Evolutionary conservation across 1,140 invertebrate genomes (phyloP).

Genomic region (Homalodisca vitripennis): DNA sequence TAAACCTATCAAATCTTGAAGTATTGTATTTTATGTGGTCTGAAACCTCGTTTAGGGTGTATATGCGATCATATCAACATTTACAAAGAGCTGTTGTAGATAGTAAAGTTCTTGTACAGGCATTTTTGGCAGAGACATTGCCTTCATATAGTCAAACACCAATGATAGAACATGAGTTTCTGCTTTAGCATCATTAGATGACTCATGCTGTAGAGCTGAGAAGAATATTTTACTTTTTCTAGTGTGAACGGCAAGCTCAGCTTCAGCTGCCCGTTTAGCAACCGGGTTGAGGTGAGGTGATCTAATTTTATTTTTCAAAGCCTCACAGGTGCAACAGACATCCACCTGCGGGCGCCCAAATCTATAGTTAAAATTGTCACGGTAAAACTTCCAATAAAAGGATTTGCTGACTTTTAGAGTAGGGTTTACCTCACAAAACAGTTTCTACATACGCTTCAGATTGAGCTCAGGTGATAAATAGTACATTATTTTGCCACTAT

Average conservation of each 20-base stretch:
- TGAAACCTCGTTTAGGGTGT: no score
- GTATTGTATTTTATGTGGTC: no score
- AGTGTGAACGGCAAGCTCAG: constrained; percentile 7
- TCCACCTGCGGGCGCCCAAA: background rate
- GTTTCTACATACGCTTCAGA: constrained; percentile 2
- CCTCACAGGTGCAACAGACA: constrained; percentile 12
- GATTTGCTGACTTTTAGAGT: constrained; percentile 11
- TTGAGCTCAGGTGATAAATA: constrained; percentile 13
- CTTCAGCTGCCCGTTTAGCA: constrained; percentile 9
- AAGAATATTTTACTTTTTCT: background rate
- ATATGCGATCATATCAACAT: no score
- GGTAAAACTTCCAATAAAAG: constrained; percentile 8
- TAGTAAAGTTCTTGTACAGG: no score
- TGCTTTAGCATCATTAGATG: no score
- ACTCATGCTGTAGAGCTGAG: constrained; percentile 1
- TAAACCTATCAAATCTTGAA: no score
- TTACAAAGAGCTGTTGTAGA: no score
- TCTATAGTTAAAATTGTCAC: background rate
- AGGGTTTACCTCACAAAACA: background rate
- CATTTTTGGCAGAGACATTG: no score
- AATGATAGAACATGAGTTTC: no score
- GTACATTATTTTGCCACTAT: constrained; percentile 6
- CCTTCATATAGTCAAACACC: no score
- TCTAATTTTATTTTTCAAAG: constrained; percentile 5
- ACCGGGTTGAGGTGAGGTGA: constrained; percentile 8